phyloP scores from a whole-genome alignment of 2,113 vertebrate genomes.

The Chrysemys picta region DNA sequence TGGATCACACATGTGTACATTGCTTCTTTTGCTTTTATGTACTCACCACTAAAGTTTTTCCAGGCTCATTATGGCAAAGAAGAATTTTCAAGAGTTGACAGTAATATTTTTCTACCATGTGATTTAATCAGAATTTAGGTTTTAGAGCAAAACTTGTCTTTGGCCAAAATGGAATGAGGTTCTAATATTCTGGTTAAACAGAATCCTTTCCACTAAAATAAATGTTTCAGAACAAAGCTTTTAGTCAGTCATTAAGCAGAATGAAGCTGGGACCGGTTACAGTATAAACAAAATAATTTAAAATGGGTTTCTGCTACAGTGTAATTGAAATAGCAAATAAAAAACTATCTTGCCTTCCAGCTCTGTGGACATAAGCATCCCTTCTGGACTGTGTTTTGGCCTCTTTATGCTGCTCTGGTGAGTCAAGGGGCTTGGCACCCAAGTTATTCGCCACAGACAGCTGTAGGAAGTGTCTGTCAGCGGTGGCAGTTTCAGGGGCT shows the following conservation, averaged over 20 bases:
- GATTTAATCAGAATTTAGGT: background rate
- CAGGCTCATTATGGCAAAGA: background rate
- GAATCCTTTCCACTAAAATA: background rate
- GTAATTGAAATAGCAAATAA: background rate
- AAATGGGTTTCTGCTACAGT: background rate
- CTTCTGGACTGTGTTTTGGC: background rate
- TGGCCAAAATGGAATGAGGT: background rate
- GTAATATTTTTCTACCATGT: background rate
- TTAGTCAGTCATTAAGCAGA: background rate
- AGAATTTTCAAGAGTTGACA: background rate
- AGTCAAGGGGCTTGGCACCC: background rate
- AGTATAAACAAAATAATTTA: background rate
- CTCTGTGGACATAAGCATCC: background rate
- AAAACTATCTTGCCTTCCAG: background rate
- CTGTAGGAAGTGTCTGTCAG: background rate
- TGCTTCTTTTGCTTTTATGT: background rate
- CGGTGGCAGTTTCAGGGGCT: background rate
- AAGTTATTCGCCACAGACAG: background rate
- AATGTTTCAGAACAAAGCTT: background rate
- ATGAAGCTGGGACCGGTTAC: background rate
- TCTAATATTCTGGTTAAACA: background rate
- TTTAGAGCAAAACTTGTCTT: background rate
- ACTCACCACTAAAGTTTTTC: background rate
- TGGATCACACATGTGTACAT: background rate
- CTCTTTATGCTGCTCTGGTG: background rate